phyloP scores from a whole-genome alignment of 2,888 invertebrate species.

The Melanargia galathea region DNA sequence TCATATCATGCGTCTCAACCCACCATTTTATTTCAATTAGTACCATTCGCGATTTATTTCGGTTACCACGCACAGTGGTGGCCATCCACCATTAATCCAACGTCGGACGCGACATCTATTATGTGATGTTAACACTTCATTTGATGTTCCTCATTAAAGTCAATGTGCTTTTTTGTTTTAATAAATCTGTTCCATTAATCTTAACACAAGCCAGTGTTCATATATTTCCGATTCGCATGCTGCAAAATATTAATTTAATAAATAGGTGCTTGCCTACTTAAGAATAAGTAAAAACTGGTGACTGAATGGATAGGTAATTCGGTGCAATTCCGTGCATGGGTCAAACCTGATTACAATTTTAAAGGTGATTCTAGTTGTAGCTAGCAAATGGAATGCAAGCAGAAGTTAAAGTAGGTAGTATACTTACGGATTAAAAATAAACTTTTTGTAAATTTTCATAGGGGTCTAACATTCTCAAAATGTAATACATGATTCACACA shows the following conservation, averaged over 20 bases:
- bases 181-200: constrained; percentile 36
- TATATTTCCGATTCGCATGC: constrained; percentile 18
- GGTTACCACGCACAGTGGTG: constrained; percentile 21
- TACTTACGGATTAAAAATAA: no score
- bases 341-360: no score
- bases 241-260: constrained; percentile 15
- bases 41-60: constrained; percentile 20
- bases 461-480: no score
- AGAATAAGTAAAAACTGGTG: neutral
- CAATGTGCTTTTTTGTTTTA: constrained; percentile 31
- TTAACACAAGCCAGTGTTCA: constrained; percentile 22
- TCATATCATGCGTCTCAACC: neutral
- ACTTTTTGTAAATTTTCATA: no score
- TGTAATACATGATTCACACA: neutral
- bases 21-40: constrained; percentile 29
- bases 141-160: constrained; percentile 36
- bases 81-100: constrained; percentile 32
- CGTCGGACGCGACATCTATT: constrained; percentile 38
- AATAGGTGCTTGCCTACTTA: neutral
- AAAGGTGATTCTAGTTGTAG: no score
- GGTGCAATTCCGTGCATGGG: no score
- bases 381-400: no score
- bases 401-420: no score
- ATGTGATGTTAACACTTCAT: constrained; percentile 38
- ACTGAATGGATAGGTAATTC: no score